phyloP scores from a whole-genome alignment of 2,888 invertebrate genomes.

The Proisotoma minuta region DNA sequence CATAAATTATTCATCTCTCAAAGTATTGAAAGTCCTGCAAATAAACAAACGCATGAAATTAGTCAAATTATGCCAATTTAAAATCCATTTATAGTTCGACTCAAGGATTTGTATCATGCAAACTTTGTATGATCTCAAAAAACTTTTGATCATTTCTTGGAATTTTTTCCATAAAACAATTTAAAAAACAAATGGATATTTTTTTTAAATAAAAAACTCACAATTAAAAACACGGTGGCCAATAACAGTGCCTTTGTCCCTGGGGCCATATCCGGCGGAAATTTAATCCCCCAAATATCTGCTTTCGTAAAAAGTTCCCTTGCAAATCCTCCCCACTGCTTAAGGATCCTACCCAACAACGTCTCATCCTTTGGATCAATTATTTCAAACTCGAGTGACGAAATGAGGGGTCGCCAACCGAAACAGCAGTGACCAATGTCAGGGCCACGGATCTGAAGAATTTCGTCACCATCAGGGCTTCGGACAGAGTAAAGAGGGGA shows the following conservation, averaged over 20 bases:
- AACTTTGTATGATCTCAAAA: not conserved
- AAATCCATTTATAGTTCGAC: too few relatives aligned
- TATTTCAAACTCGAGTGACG: constrained; percentile 32
- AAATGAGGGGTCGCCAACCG: constrained; percentile 21
- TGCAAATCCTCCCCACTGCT: constrained; percentile 39
- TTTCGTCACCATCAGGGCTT: constrained; percentile 25
- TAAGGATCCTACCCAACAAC: constrained; percentile 31
- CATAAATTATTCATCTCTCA: constrained; percentile 23
- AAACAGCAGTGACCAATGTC: constrained; percentile 33
- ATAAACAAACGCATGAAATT: not conserved
- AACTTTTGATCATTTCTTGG: not conserved
- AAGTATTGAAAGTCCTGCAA: constrained; percentile 39
- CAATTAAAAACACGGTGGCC: constrained; percentile 36
- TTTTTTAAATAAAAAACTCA: constrained; percentile 16
- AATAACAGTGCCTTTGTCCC: constrained; percentile 32
- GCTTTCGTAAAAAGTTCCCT: constrained; percentile 38
- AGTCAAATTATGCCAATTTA: not conserved
- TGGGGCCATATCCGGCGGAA: constrained; percentile 32
- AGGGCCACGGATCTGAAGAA: constrained; percentile 26
- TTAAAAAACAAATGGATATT: not conserved
- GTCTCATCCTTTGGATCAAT: constrained; percentile 24
- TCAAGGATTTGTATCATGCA: too few relatives aligned
- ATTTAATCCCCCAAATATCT: constrained; percentile 40
- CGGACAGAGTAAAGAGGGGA: constrained; percentile 30
- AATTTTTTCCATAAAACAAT: not conserved